Evolutionary conservation across 1,140 invertebrate species (phyloP), one percentile per base, ranked within the genome.

Genomic region (Papilio aristodemus): DNA sequence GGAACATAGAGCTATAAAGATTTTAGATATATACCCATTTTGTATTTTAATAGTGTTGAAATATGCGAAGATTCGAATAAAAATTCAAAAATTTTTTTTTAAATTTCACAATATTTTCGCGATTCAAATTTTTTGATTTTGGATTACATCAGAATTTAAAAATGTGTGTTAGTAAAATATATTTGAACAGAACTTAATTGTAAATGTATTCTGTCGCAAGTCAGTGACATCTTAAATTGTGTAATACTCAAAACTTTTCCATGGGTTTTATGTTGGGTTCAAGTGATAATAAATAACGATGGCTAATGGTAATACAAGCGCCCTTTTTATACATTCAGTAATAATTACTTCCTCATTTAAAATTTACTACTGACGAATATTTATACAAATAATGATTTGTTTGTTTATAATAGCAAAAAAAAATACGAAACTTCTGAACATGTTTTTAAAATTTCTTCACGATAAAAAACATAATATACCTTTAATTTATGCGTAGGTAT

Each of bases 101-200:
- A n/a, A 14, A 14, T 43, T 43, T 14, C 41, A 14, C 41, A 43
- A 43, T 43, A 13, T 46, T 46, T 46, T 19, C 43, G 43, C 14
- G 8, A 19, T 5, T 19, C 17, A 46, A 7, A 9, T 46, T 19
- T 46, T 17, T 19, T 32, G 27, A 17, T 46, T 46, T 46, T 46
- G 43, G 14, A 46, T 46, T 46, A 17, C 43, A 46, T 46, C 43
- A 46, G 43, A 46, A 46, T 46, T 46, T 46, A 19, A 46, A 46
- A 43, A 43, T 43, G n/a, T 43, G 17, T 7, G 43, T 46, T 46
- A 46, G 43, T 46, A 46, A 10, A 39, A 46, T 10, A 19, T 5
- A 46, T 46, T 46, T 19, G 43, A 46, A 19, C 17, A 9, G 17
- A 46, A 3, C 43, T 46, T 17, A 19, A 17, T 46, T 46, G 4